phyloP scores from a whole-genome alignment of 1,140 invertebrate species.

The Littorina saxatilis region DNA sequence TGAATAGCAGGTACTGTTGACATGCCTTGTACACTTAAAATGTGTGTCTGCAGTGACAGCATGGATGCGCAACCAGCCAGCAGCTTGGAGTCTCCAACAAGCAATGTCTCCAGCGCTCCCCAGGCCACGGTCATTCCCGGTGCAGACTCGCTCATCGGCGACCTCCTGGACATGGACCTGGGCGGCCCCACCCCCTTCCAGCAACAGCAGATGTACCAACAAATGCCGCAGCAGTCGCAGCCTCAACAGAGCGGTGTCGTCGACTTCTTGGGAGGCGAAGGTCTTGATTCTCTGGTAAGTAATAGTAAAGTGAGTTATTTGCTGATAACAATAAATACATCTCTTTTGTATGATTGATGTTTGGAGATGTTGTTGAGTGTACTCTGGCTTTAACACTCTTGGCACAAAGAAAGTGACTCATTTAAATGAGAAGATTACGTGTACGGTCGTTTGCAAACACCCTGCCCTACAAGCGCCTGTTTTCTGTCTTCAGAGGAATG shows the following conservation, averaged over 20 bases:
- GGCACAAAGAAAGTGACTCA: no score
- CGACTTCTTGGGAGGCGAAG: slow-evolving; percentile 88
- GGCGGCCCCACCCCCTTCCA: slow-evolving; percentile 75
- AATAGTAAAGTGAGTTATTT: no score
- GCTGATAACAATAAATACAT: no score
- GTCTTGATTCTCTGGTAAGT: slow-evolving; percentile 87
- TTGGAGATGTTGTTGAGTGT: not conserved
- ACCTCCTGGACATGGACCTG: slow-evolving; percentile 97
- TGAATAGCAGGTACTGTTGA: no score
- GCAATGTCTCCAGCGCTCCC: slow-evolving; percentile 52
- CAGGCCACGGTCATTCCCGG: slow-evolving; percentile 88
- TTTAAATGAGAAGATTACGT: no score
- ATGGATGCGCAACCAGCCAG: slow-evolving; percentile 43
- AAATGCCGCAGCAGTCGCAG: slow-evolving; percentile 68
- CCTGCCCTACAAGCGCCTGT: no score
- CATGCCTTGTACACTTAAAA: no score
- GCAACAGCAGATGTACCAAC: slow-evolving; percentile 67
- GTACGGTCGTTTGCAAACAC: no score
- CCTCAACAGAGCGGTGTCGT: slow-evolving; percentile 61
- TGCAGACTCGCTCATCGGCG: slow-evolving; percentile 97
- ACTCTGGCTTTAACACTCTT: slow-evolving; percentile 63
- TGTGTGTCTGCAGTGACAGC: slow-evolving; percentile 1
- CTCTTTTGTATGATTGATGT: not conserved
- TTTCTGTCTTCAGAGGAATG: no score
- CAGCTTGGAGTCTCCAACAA: slow-evolving; percentile 39